Evolutionary conservation across 2,797 vertebrate genomes (phyloP), one percentile per base, ranked within the genome.

Genomic region (Coreius guichenoti): DNA sequence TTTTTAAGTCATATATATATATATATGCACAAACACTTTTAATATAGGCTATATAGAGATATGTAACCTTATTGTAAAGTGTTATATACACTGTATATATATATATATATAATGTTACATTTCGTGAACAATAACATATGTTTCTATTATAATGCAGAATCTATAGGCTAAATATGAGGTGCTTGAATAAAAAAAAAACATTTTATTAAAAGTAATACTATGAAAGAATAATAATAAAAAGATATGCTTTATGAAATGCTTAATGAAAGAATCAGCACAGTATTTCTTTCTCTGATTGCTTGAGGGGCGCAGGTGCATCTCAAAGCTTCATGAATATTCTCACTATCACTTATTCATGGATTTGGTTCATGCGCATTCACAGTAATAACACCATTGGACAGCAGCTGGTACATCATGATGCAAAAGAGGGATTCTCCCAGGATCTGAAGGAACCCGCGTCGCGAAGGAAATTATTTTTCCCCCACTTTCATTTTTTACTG

Each of bases 301-400:
- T 93, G 93, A 91, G 95, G 93, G 80, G 17, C 84, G 74, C 80
- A 88, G 87, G 83, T 90, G 86, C 94, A 91, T 91, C 89, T 91
- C 89, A 89, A 81, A 91, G 86, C 87, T 92, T 94, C 91, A 93
- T 95, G 92, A 95, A 95, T 94, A 94, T 93, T 87, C 84, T 87
- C 88, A 88, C 89, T 12, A 94, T 93, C 91, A 91, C 88, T 89
- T 91, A 92, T 92, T 91, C 92, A 89, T 91, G 90, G 81, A 70
- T 93, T 90, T 85, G 33, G 91, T 89, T 93, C 90, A 91, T 90
- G 91, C 79, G 80, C 77, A 73, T 80, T 88, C 84, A 82, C 92
- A 94, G 92, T 92, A 92, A 94, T 93, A 65, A 58, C 29, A 84
- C 31, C 61, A 77, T 74, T 86, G 82, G 86, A 80, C 29, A 76